phyloP scores from a whole-genome alignment of 2,797 vertebrate genomes.

The Manis javanica region DNA sequence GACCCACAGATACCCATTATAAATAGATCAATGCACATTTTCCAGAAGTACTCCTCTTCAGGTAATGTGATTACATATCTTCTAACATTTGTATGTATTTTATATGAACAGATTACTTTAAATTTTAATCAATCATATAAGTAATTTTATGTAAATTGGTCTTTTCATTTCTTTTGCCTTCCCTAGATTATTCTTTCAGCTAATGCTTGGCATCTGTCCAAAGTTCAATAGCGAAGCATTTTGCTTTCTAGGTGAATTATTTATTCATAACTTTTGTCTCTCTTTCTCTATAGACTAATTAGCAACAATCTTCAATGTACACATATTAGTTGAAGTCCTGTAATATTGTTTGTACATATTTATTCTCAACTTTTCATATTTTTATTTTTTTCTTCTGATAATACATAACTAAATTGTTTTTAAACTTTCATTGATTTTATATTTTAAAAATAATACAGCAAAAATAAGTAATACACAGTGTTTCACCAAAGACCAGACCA shows the following conservation, averaged over 20 bases:
- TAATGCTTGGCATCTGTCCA: background rate
- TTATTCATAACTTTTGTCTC: background rate
- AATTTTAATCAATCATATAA: background rate
- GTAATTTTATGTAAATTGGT: background rate
- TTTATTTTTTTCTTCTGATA: background rate
- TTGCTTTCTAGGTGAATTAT: background rate
- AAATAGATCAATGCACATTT: background rate
- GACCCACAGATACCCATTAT: background rate
- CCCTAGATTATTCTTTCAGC: background rate
- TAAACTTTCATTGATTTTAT: background rate
- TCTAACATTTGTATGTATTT: background rate
- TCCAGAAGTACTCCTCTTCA: background rate
- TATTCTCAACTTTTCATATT: background rate
- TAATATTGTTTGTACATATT: background rate
- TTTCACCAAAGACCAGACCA: background rate
- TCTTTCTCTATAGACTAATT: background rate
- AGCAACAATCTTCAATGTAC: background rate
- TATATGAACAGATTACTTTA: background rate
- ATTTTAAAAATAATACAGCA: background rate
- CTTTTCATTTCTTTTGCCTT: background rate
- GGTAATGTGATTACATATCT: background rate
- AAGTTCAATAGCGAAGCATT: background rate
- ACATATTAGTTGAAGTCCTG: background rate
- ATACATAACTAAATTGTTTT: background rate
- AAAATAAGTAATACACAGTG: background rate